Conservation (phyloP, 2,113 vertebrate species). For the Chionomys nivalis region DNA sequence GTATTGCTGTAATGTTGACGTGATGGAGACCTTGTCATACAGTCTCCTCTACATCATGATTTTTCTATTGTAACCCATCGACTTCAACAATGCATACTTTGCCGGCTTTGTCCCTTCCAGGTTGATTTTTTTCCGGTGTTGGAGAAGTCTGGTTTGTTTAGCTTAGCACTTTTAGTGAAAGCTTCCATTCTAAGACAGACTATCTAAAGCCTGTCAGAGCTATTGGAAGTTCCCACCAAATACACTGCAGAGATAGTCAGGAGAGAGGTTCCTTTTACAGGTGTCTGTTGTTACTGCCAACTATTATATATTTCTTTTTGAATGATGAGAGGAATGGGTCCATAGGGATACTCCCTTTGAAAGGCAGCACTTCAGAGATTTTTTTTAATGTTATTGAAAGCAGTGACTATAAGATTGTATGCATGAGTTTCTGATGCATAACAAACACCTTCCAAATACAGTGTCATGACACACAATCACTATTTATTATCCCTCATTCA, state of each 20-base stretch:
- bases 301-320: neutral
- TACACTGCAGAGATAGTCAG: neutral
- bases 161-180: neutral
- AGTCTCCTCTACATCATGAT: neutral
- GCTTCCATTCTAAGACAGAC: neutral
- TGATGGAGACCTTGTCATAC: neutral
- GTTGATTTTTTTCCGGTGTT: neutral
- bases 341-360: neutral
- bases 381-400: neutral
- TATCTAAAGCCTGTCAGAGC: neutral
- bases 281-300: neutral
- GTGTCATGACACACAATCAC: neutral
- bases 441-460: neutral
- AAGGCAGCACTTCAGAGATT: neutral
- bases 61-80: neutral
- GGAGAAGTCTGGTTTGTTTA: neutral
- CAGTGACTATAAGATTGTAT: neutral
- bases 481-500: neutral
- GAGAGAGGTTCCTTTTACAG: neutral
- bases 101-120: neutral
- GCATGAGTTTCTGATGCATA: neutral
- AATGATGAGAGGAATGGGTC: neutral
- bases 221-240: neutral
- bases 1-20: neutral
- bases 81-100: neutral